A percentile compares a stretch with the other conserved stretches of the same genome.
These are phyloP conservation scores for Drosophila siamana DNA, from an alignment of 2,888 invertebrate species.

Conservation along the genomic window DNA sequence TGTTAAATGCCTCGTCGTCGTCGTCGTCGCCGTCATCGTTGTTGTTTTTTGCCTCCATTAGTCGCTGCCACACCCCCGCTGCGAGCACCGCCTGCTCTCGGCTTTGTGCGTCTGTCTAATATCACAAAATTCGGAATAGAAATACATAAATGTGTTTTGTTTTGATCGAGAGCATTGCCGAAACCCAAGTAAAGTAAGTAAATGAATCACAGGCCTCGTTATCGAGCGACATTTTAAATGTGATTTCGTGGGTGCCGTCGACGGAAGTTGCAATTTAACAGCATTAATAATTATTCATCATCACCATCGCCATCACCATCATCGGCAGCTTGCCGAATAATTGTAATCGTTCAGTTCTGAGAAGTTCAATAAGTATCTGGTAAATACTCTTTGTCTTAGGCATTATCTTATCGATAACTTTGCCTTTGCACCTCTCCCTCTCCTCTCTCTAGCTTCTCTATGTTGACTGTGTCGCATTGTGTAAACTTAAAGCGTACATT, in stretches of 20 bases:
- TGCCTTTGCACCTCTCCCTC: not conserved
- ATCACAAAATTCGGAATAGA: not conserved
- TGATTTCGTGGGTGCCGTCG: not conserved
- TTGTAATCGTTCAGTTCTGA: constrained; percentile 36
- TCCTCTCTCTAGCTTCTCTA: not conserved
- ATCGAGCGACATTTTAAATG: constrained; percentile 13
- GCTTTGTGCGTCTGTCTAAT: not conserved
- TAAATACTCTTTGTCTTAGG: constrained; percentile 13
- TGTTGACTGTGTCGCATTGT: not conserved
- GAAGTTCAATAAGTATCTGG: constrained; percentile 24
- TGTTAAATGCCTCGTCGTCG: constrained; percentile 23
- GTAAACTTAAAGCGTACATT: not conserved
- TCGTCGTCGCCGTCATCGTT: too few species aligned
- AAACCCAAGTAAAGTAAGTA: not conserved
- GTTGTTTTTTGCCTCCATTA: too few species aligned
- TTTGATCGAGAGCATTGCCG: not conserved
- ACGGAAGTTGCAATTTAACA: constrained; percentile 13
- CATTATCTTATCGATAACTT: constrained; percentile 20
- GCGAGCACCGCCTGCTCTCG: not conserved
- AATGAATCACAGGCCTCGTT: constrained; percentile 7
- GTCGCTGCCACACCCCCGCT: not conserved
- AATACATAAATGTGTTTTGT: not conserved
- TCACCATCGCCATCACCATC: not conserved
- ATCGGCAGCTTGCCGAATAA: not conserved
- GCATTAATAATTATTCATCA: constrained; percentile 15